Conservation (phyloP, 2,113 vertebrate genomes). For the Propithecus coquereli region DNA sequence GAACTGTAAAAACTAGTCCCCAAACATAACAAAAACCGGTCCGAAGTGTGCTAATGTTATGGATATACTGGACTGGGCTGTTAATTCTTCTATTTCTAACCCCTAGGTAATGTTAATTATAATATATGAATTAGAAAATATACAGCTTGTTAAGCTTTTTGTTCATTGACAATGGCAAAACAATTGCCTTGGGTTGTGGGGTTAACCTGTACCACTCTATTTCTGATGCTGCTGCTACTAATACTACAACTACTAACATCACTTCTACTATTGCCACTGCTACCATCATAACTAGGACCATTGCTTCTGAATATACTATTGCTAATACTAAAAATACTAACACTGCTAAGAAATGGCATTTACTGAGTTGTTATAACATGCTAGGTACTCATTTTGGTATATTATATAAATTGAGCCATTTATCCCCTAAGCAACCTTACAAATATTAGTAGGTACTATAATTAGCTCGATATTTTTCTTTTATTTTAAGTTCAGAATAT, state of each 20-base stretch:
- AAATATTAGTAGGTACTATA: not conserved
- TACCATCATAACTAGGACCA: too few relatives aligned
- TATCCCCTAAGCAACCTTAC: not conserved
- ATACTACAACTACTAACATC: too few relatives aligned
- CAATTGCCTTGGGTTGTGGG: fast-evolving
- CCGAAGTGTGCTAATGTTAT: not conserved
- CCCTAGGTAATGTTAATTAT: not conserved
- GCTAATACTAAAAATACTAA: not conserved
- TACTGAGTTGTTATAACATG: not conserved
- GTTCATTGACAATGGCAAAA: not conserved
- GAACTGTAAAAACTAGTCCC: not conserved
- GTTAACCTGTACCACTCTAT: too few relatives aligned
- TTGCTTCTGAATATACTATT: not conserved
- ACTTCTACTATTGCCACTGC: not conserved
- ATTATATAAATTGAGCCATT: not conserved
- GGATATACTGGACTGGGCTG: not conserved
- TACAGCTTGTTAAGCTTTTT: not conserved
- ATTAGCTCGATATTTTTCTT: not conserved
- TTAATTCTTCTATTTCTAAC: not conserved
- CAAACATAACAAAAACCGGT: not conserved
- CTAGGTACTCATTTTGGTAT: not conserved
- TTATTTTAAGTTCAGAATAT: too few relatives aligned
- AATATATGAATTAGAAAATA: not conserved
- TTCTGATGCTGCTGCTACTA: not conserved
- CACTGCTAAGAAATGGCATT: not conserved